A percentile compares a stretch with the other conserved stretches of the same genome.
Conservation (phyloP, 2,113 vertebrate genomes). For the Hiodon tergisus region DNA sequence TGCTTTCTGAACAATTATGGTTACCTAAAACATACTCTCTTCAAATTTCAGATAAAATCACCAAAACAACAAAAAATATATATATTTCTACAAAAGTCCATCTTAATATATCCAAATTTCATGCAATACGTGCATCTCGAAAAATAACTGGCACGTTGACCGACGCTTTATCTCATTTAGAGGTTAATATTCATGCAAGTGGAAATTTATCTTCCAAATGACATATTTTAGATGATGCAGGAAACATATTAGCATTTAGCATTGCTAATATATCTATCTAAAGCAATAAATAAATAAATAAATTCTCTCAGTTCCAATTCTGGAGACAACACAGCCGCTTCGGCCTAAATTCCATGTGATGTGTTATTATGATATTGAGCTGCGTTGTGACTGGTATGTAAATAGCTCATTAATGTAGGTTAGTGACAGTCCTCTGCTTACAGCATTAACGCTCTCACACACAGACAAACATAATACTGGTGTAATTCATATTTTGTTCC, state of each 20-base stretch:
- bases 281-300: not conserved
- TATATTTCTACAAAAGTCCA: no score
- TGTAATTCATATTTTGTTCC: constrained; percentile 52
- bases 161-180: not conserved
- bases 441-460: constrained; percentile 14
- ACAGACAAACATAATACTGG: constrained; percentile 14
- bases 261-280: not conserved
- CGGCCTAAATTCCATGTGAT: constrained; percentile 17
- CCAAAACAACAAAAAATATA: no score
- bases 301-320: constrained; percentile 5
- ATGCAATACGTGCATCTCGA: not conserved
- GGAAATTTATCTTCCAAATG: not conserved
- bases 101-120: no score
- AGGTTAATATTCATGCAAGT: constrained; percentile 16
- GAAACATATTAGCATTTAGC: constrained; percentile 12
- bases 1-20: no score
- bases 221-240: constrained; percentile 39
- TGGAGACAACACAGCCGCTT: constrained; percentile 10
- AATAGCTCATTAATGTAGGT: constrained; percentile 44
- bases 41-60: no score
- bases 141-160: not conserved
- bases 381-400: constrained; percentile 42
- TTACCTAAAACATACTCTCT: no score
- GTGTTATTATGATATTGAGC: constrained; percentile 24
- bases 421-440: constrained; percentile 35